Base-by-base conservation (phyloP, 2,797 vertebrate genomes). In the Euthynnus affinis region DNA sequence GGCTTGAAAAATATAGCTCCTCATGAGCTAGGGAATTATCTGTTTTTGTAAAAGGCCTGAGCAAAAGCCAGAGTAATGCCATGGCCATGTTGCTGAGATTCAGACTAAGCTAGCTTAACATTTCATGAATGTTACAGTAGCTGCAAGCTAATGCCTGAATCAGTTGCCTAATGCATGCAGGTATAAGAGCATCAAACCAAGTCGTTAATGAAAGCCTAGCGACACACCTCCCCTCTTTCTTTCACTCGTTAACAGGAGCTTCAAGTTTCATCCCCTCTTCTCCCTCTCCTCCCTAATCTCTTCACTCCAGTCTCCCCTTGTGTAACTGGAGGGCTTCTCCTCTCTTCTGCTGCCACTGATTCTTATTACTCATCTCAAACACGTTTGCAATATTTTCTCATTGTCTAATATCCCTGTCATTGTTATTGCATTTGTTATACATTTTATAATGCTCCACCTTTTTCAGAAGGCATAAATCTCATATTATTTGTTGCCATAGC, bases 141-240 rank as follows among this genome's bases (percentile, higher is more conserved):
- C 66, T 57, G 48, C 15, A 25, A 69, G 76, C 60, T 60, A 59
- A 73, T 42, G 64, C 51, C 37, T 9, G 71, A 70, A 72, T 80
- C 59, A 44, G 71, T 25, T 49, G 57, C 69, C 71, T 80, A 48
- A 87, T 64, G 77, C 59, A 71, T 71, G 74, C 82, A 80, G 78
- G 81, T 71, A 66, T 59, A 74, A 77, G 71, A 76, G 78, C 75
- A 74, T 81, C 65, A 78, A 83, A 74, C 40, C 34, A 13, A 59
- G 77, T 17, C 32, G 34, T 64, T 78, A 71, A 82, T 71, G 78
- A 80, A 82, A 77, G 80, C 77, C 51, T 2, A 46, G 64, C 5
- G 46, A 69, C 85, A 69, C 73, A n/a, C 67, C 80, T 76, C 64
- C 74, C 74, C 71, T 74, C 71, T 66, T 84, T 49, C 76, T 73